Base-by-base conservation (phyloP, 1,140 invertebrate species). In the Drosophila pseudoobscura region DNA sequence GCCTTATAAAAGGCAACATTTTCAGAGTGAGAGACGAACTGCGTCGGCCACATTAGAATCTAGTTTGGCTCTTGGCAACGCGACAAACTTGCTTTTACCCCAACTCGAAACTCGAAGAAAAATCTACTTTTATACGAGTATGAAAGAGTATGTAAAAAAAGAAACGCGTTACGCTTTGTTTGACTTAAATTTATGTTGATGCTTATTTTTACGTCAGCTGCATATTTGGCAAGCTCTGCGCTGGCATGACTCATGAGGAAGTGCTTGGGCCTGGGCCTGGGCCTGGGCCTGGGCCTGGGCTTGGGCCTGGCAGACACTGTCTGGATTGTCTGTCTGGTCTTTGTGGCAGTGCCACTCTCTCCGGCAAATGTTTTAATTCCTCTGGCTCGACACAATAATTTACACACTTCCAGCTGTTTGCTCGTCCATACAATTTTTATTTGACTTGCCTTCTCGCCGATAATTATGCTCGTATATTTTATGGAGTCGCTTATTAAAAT, bases 181-280 rank as follows among this genome's bases (percentile, higher is more conserved):
- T 87, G 83, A 87, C 83, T 87, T 72, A 80, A 88, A 87, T 87
- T 87, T 87, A 87, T 87, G 83, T 78, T 82, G 82, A 87, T 87
- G 71, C 63, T 87, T 78, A 66, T 78, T 72, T 72, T 70, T 57
- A 60, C 60, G 63, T 56, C 46, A 53, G 20, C 44, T 74, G 54
- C 49, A 60, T 78, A 63, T 61, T 66, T 50, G 41, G 41, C 66
- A 59, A 56, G 29, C 68, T 64, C 60, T 49, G 58, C 60, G 50
- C 52, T 58, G 13, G 47, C n/a, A 59, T 39, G 78, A 87, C 58
- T 82, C 78, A 85, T 84, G 59, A 51, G 35, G 35, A 51, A 68
- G 47, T 65, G 43, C 64, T 45, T 59, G 58, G 20, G 35, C 58
- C 50, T 59, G 63, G 24, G 50, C 44, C 55, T 63, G 68, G 50